phyloP scores from a whole-genome alignment of 1,140 invertebrate species.

The Coptotermes formosanus region DNA sequence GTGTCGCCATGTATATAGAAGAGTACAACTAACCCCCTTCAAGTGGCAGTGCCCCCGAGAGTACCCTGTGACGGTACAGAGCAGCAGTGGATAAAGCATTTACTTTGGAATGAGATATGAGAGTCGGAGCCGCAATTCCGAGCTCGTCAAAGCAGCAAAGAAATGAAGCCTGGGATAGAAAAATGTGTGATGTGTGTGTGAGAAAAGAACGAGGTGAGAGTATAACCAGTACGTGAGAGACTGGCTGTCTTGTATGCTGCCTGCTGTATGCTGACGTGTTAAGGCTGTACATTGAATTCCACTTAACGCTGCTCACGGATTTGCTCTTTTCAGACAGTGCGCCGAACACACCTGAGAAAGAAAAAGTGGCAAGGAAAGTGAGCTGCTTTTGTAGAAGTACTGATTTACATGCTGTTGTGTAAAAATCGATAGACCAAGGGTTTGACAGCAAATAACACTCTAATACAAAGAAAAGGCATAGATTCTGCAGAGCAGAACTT shows the following conservation, averaged over 20 bases:
- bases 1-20: neutral
- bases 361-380: neutral
- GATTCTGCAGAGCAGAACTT: too few relatives aligned
- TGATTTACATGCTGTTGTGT: neutral
- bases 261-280: neutral
- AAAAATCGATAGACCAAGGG: neutral
- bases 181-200: neutral
- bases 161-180: neutral
- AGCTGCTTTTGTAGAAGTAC: neutral
- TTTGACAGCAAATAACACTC: too few relatives aligned
- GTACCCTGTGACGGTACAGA: too few relatives aligned
- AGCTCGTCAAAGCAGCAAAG: neutral
- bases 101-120: neutral
- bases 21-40: neutral
- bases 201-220: neutral
- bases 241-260: neutral
- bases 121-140: neutral
- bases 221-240: neutral
- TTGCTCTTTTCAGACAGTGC: neutral
- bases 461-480: too few relatives aligned
- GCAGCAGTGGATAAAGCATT: neutral
- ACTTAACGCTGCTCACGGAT: neutral
- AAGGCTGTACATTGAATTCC: neutral
- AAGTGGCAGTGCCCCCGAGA: too few relatives aligned
- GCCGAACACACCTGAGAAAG: neutral